Evolutionary conservation across 2,113 vertebrate species (phyloP), one percentile per base, ranked within the genome.

Genomic region (Heptranchias perlo): DNA sequence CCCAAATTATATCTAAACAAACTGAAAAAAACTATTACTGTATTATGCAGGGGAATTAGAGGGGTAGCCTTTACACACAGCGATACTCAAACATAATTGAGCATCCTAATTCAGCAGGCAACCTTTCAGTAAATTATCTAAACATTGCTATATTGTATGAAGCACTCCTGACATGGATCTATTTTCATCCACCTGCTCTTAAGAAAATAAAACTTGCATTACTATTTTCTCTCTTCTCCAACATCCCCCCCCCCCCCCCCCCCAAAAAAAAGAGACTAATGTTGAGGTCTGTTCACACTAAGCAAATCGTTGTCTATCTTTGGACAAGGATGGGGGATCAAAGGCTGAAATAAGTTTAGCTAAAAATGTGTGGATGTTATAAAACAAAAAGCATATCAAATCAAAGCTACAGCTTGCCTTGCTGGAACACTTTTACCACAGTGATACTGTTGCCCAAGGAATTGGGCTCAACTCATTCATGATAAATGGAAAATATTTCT

Each of bases 401-500:
- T 95, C 65, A 69, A 49, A 95, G 93, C 93, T 65, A 25, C 44
- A 28, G 93, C 64, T 95, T 95, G 93, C 89, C 61, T 93, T 62
- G 54, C 58, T 62, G 89, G 58, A 69, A 52, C 23, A 7, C 0
- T 91, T 58, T 49, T 67, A 94, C 47, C 65, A 28, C 39, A 49
- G 28, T 95, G 44, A 67, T 73, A 49, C 23, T 14, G 8, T 44
- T 73, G 47, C 25, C 94, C 65, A 95, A 95, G 67, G 13, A 69
- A 69, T 52, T 47, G 39, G 64, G 64, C 25, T 39, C 64, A 69
- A 52, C 3, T 69, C 94, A 67, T 61, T 92, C 21, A 78, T 93
- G 78, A 91, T 95, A 94, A 96, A 96, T 92, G 44, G 93, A 95
- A 87, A 89, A 14, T 92, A 96, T 62, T 95, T 87, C 62, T 97